A percentile compares a stretch with the other conserved stretches of the same genome.
Evolutionary conservation across 2,888 invertebrate species (phyloP).

Genomic region (Caenorhabditis sp.): DNA sequence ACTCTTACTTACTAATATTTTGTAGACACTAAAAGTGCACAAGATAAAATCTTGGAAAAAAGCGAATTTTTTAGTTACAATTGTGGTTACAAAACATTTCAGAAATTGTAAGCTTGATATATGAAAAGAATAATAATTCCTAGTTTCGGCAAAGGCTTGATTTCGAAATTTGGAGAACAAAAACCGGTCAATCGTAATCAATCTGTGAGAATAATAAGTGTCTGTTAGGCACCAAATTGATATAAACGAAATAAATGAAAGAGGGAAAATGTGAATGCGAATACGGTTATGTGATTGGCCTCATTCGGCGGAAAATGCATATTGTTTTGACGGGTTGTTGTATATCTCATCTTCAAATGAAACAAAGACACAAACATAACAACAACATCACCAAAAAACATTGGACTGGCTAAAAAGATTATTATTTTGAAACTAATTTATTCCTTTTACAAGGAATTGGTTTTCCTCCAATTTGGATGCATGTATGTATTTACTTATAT

Average conservation of each 20-base stretch:
- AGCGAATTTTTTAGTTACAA: too few relatives aligned
- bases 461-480: too few relatives aligned
- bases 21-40: too few relatives aligned
- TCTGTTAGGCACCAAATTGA: not conserved
- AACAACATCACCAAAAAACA: not conserved
- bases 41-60: too few relatives aligned
- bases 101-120: too few relatives aligned
- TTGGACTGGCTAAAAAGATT: not conserved
- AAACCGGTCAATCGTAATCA: not conserved
- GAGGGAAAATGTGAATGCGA: not conserved
- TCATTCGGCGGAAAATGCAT: not conserved
- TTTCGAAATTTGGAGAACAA: not conserved
- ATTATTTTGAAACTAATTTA: too few relatives aligned
- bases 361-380: not conserved
- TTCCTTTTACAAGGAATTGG: too few relatives aligned
- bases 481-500: too few relatives aligned
- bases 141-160: not conserved
- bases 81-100: too few relatives aligned
- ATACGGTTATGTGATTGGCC: conserved; percentile 1
- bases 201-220: not conserved
- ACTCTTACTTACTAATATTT: too few relatives aligned
- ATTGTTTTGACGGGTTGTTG: not conserved
- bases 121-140: too few relatives aligned
- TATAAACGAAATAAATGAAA: not conserved
- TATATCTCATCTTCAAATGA: not conserved